Conservation (phyloP, 2,888 invertebrate species). For the Drosophila helvetica region DNA sequence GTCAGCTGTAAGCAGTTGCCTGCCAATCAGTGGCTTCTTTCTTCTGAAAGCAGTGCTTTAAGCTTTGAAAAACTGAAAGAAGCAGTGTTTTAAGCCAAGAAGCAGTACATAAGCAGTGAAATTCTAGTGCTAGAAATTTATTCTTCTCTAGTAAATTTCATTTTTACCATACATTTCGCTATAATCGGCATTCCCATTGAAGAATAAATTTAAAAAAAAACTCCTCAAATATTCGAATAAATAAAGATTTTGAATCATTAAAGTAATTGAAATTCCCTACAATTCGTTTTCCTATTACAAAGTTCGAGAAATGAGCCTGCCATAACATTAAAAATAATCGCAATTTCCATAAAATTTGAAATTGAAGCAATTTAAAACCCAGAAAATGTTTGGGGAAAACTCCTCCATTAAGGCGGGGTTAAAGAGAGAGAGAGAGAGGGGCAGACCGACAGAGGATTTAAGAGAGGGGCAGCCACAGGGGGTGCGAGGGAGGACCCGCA, state of each 20-base stretch:
- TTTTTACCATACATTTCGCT: too few species aligned
- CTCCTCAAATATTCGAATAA: background rate
- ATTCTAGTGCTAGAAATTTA: background rate
- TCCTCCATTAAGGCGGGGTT: background rate
- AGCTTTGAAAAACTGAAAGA: too few species aligned
- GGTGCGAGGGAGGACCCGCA: background rate
- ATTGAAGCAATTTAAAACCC: background rate
- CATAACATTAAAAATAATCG: background rate
- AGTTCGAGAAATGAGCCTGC: background rate
- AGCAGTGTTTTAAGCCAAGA: too few species aligned
- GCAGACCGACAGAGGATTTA: background rate
- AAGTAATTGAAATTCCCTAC: conserved; percentile 14
- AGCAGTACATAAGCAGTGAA: background rate
- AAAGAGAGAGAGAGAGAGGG: conserved; percentile 2
- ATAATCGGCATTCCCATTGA: too few species aligned
- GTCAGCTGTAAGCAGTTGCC: too few species aligned
- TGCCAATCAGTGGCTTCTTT: too few species aligned
- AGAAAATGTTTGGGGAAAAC: background rate
- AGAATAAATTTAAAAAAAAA: too few species aligned
- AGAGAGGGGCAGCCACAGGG: background rate
- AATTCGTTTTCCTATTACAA: background rate
- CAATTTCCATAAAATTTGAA: background rate
- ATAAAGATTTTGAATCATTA: background rate
- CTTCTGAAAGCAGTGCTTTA: too few species aligned
- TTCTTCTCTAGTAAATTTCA: too few species aligned